These are phyloP conservation scores for Cyprinodon brontotheroides DNA, from an alignment of 2,113 vertebrate species.

Conservation along the genomic window DNA sequence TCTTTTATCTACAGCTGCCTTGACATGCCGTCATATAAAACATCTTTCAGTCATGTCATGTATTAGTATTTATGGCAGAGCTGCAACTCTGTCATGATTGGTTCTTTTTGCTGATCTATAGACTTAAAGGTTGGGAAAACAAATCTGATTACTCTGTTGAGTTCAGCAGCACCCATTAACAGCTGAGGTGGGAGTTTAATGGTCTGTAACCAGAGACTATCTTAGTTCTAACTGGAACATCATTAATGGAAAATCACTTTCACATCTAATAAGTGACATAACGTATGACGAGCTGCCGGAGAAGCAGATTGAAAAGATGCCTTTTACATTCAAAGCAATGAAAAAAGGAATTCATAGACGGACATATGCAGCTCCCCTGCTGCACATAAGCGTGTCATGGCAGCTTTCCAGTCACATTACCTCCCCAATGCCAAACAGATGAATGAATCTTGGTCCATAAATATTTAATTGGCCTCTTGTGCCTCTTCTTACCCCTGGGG, in stretches of 20 bases:
- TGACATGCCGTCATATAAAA: too few species aligned
- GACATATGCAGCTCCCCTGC: constrained; percentile 35
- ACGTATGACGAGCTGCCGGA: background rate
- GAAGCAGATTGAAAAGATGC: constrained; percentile 27
- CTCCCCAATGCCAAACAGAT: constrained; percentile 57
- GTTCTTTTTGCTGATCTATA: background rate
- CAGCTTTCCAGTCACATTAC: constrained; percentile 64
- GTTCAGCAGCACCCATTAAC: too few species aligned
- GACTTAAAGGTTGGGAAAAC: background rate
- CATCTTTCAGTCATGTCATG: too few species aligned
- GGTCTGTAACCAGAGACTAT: too few species aligned
- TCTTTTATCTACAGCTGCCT: too few species aligned
- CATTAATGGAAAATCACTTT: background rate
- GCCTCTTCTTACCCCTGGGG: constrained; percentile 22
- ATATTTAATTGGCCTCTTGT: constrained; percentile 69
- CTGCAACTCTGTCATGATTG: background rate
- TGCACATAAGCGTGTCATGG: constrained; percentile 58
- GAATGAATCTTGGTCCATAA: constrained; percentile 72
- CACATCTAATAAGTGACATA: constrained; percentile 11
- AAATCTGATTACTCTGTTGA: too few species aligned
- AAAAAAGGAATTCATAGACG: constrained; percentile 6
- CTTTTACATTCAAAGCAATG: constrained; percentile 36
- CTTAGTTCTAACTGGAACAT: too few species aligned
- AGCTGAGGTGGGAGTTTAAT: too few species aligned
- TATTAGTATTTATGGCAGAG: background rate